A percentile compares a stretch with the other conserved stretches of the same genome.
phyloP scores from a whole-genome alignment of 2,113 vertebrate genomes.

The Ceratotherium simum region DNA sequence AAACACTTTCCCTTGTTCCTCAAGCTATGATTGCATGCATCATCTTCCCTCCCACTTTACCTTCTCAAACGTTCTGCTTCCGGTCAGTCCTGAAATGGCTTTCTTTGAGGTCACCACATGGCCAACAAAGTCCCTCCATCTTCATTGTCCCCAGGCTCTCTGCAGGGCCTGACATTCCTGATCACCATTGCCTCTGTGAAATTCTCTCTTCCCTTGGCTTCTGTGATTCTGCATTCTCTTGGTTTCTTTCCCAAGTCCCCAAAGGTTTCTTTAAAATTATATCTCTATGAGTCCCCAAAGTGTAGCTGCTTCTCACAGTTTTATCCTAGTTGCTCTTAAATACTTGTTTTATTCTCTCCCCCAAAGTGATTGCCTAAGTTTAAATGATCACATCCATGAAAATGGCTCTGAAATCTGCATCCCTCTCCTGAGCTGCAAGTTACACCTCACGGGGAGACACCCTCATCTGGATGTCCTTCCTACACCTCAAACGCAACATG shows the following conservation, averaged over 20 bases:
- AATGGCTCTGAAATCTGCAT: not conserved
- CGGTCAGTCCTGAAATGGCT: not conserved
- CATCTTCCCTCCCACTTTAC: not conserved
- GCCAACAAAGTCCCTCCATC: not conserved
- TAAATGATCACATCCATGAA: not conserved
- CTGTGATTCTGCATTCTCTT: not conserved
- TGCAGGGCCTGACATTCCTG: not conserved
- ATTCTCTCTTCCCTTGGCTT: not conserved
- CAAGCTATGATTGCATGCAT: not conserved
- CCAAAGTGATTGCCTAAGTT: not conserved
- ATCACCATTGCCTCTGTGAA: not conserved
- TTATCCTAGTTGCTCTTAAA: not conserved
- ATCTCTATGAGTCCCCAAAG: not conserved
- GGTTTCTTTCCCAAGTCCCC: not conserved
- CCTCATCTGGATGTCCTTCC: not conserved
- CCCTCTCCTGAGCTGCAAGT: not conserved
- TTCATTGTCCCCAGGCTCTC: not conserved
- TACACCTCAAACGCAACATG: not conserved
- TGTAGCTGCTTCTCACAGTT: not conserved
- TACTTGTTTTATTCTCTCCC: not conserved
- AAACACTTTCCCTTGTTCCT: not conserved
- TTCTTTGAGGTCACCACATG: not conserved
- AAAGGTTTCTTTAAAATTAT: not conserved
- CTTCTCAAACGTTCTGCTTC: not conserved
- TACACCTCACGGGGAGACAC: not conserved